Conservation (phyloP, 2,888 invertebrate species). For the Erebia aethiops region DNA sequence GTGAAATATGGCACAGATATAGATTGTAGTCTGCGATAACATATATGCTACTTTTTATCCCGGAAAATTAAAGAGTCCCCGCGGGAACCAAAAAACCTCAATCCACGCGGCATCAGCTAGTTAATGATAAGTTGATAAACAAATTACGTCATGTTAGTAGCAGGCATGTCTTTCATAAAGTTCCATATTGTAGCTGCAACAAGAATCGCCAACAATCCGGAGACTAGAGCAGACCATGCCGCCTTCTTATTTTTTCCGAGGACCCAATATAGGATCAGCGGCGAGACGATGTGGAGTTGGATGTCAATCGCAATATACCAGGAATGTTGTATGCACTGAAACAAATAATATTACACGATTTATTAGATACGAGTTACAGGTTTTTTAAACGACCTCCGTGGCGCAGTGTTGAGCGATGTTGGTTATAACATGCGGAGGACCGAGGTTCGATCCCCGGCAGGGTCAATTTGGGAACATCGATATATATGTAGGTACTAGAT, state of each 20-base stretch:
- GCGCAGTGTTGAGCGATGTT: no score
- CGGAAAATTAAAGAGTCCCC: no score
- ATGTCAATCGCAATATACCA: slow-evolving; percentile 57
- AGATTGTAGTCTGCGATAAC: no score
- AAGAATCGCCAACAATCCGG: slow-evolving; percentile 41
- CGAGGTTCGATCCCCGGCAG: no score
- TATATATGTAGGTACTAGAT: no score
- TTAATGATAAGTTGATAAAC: slow-evolving; percentile 6
- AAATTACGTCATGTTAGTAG: slow-evolving; percentile 60
- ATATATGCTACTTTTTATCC: no score
- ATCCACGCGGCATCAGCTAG: not conserved
- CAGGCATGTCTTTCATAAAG: slow-evolving; percentile 60
- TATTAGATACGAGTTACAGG: not conserved
- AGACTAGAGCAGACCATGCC: slow-evolving; percentile 42
- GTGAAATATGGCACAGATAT: no score
- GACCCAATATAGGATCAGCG: slow-evolving; percentile 48
- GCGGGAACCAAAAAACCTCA: no score
- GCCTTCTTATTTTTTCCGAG: slow-evolving; percentile 37
- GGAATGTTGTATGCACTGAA: slow-evolving; percentile 55
- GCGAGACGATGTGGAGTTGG: slow-evolving; percentile 49
- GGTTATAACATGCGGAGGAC: no score
- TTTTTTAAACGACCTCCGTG: no score
- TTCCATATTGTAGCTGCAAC: slow-evolving; percentile 54
- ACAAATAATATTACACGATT: slow-evolving; percentile 26
- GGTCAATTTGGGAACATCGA: no score